Evolutionary conservation across 2,797 vertebrate species (phyloP).

Genomic region (Gastrophryne carolinensis): DNA sequence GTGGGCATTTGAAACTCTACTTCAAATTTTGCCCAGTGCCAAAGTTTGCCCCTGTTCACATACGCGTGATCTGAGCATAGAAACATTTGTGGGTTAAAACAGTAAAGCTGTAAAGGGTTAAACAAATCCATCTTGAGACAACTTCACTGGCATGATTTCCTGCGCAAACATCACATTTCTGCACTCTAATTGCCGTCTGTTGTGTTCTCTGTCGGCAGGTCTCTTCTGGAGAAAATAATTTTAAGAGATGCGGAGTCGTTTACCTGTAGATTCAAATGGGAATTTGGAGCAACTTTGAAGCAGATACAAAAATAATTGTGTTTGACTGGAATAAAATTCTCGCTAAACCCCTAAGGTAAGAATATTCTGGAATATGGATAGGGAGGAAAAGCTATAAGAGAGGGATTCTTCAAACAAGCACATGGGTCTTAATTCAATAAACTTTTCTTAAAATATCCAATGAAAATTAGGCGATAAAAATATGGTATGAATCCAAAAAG

Average conservation of each 20-base stretch:
- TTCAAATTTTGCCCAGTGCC: too few relatives aligned
- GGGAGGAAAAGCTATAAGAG: background rate
- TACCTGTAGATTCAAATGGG: conserved; percentile 64
- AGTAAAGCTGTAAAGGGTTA: too few relatives aligned
- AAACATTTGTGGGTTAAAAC: too few relatives aligned
- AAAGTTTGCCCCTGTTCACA: too few relatives aligned
- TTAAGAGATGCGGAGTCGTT: conserved; percentile 66
- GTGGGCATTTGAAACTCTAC: too few relatives aligned
- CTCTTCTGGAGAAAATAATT: conserved; percentile 57
- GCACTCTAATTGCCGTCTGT: conserved; percentile 59
- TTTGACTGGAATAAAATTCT: conserved; percentile 68
- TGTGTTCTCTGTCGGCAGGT: conserved; percentile 63
- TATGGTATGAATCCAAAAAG: too few relatives aligned
- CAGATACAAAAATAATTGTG: conserved; percentile 66
- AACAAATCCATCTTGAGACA: too few relatives aligned
- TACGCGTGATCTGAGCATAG: too few relatives aligned
- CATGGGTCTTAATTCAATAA: too few relatives aligned
- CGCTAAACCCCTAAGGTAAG: conserved; percentile 71
- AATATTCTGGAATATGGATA: conserved; percentile 41
- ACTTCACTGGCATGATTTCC: too few relatives aligned
- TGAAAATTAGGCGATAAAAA: too few relatives aligned
- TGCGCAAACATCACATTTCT: conserved; percentile 51
- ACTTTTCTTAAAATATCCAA: too few relatives aligned
- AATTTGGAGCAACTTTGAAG: conserved; percentile 66
- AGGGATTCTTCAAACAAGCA: background rate